A percentile compares a stretch with the other conserved stretches of the same genome.
Conservation (phyloP, 1,140 invertebrate species). For the Manduca sexta region DNA sequence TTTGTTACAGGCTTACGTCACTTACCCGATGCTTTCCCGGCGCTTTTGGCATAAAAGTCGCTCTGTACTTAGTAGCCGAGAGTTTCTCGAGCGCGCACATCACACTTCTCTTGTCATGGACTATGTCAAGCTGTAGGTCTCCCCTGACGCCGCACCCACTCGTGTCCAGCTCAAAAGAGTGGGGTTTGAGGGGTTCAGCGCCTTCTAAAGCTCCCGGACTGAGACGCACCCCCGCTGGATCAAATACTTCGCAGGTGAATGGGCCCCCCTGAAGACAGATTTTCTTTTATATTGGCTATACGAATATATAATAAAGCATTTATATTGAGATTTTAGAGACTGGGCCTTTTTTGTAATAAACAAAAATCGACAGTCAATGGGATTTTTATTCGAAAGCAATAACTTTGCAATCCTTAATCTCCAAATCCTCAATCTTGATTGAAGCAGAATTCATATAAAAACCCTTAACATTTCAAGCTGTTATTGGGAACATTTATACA, state of each 20-base stretch:
- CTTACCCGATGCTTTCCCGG: constrained; percentile 90
- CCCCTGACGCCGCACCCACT: constrained; percentile 90
- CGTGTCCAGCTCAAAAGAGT: constrained; percentile 82
- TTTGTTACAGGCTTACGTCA: not conserved
- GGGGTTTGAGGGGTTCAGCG: constrained; percentile 83
- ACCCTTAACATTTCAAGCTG: too few species aligned
- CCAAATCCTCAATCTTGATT: too few species aligned
- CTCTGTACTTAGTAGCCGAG: constrained; percentile 86
- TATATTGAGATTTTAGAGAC: too few species aligned
- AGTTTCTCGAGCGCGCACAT: constrained; percentile 89
- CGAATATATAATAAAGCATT: too few species aligned
- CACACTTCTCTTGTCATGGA: constrained; percentile 87
- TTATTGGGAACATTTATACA: too few species aligned
- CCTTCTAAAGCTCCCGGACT: constrained; percentile 79
- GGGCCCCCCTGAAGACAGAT: constrained; percentile 83
- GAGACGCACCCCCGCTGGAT: constrained; percentile 91
- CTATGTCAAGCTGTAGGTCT: constrained; percentile 91
- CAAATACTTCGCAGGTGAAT: constrained; percentile 97
- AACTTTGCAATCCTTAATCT: too few species aligned
- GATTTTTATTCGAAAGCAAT: too few species aligned
- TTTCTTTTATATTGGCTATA: not conserved
- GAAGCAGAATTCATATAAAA: too few species aligned
- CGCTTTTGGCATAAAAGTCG: constrained; percentile 91
- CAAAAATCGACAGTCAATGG: not conserved
- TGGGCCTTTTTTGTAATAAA: not conserved